These are phyloP conservation scores for Dinothrombium tinctorium DNA, from an alignment of 1,140 invertebrate species.

Conservation along the genomic window DNA sequence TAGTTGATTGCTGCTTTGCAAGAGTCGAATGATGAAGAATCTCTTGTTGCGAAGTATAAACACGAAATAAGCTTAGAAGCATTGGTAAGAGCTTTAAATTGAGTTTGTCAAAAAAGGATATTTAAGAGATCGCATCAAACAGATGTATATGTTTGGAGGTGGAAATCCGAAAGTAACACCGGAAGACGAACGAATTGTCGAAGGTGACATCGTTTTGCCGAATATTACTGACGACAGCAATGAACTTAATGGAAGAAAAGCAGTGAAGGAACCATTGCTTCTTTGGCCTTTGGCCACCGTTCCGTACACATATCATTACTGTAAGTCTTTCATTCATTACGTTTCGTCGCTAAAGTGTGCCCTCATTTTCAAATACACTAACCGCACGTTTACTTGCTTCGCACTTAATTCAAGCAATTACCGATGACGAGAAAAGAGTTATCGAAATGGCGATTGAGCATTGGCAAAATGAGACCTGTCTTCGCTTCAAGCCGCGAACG, in stretches of 20 bases:
- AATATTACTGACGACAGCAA: background rate
- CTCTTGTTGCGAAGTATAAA: too few species aligned
- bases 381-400: background rate
- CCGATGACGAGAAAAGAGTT: conserved; percentile 3
- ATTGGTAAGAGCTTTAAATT: too few species aligned
- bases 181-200: conserved; percentile 11
- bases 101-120: too few species aligned
- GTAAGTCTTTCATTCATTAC: conserved; percentile 6
- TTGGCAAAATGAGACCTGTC: conserved; percentile 16
- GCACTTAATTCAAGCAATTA: conserved; percentile 7
- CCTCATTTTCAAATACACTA: background rate
- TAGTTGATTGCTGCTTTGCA: too few species aligned
- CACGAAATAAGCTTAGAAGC: too few species aligned
- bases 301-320: conserved; percentile 12
- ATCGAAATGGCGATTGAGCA: conserved; percentile 14
- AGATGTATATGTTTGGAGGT: background rate
- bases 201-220: conserved; percentile 12
- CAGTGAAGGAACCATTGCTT: conserved; percentile 8
- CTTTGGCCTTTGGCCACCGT: conserved; percentile 12
- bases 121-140: too few species aligned
- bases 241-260: conserved; percentile 9
- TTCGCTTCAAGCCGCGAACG: conserved; percentile 12
- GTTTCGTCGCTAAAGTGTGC: background rate
- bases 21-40: too few species aligned
- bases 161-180: conserved; percentile 6